Evolutionary conservation across 2,888 invertebrate genomes (phyloP).

Genomic region (Hypselothyrea guttata): DNA sequence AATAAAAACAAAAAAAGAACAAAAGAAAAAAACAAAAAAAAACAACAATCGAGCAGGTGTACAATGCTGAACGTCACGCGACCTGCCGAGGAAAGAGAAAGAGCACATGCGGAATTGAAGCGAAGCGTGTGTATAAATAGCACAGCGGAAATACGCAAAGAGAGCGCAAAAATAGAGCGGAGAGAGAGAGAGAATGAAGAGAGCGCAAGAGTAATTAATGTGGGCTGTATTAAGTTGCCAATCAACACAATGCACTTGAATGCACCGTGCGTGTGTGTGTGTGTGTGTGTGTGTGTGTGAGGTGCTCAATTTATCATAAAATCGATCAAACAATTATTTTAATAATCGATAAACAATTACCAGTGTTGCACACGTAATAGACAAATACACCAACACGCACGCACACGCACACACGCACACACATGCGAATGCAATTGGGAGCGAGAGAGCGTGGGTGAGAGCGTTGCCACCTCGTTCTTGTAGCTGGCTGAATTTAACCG

Average conservation of each 20-base stretch:
- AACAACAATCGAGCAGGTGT: constrained; percentile 54
- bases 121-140: background rate
- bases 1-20: background rate
- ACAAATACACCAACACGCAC: background rate
- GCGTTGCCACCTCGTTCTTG: constrained; percentile 11
- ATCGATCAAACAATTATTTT: constrained; percentile 47
- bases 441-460: background rate
- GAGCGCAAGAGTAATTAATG: too few relatives aligned
- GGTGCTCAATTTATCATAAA: constrained; percentile 25
- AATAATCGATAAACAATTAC: constrained; percentile 34
- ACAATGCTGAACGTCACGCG: constrained; percentile 44
- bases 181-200: too few relatives aligned
- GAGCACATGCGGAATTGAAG: constrained; percentile 8
- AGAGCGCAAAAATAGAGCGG: too few relatives aligned
- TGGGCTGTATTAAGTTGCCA: constrained; percentile 22
- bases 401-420: constrained; percentile 1
- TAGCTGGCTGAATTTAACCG: constrained; percentile 14
- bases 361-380: constrained; percentile 17
- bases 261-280: background rate
- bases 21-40: too few relatives aligned
- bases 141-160: too few relatives aligned
- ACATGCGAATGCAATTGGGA: background rate
- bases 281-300: background rate
- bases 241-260: constrained; percentile 1
- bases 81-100: constrained; percentile 20